Percentiles rank a stretch among this genome's conserved stretches.
Conservation (phyloP, 2,113 vertebrate genomes). For the Elachura formosa region DNA sequence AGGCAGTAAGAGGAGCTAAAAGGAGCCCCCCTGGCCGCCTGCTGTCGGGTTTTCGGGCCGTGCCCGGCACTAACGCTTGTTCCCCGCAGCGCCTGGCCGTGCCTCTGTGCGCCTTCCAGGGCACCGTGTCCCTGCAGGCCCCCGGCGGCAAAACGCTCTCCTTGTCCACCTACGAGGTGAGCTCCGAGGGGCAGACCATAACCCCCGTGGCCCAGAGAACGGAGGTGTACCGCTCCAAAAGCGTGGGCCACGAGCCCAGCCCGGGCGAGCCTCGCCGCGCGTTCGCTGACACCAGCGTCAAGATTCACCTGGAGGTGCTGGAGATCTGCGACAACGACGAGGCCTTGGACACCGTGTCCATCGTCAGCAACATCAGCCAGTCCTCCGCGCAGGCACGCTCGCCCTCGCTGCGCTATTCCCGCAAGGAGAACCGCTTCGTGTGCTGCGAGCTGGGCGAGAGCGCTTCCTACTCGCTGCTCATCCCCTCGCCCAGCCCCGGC, state of each 20-base stretch:
- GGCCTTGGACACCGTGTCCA: constrained; percentile 95
- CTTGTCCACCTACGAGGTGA: constrained; percentile 95
- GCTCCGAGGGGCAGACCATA: constrained; percentile 89
- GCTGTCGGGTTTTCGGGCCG: neutral
- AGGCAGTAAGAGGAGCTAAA: neutral
- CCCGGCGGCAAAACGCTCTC: constrained; percentile 93
- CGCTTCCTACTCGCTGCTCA: constrained; percentile 92
- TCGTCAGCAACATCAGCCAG: constrained; percentile 97
- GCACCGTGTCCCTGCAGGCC: constrained; percentile 91
- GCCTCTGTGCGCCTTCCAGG: constrained; percentile 93
- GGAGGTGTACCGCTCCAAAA: constrained; percentile 95
- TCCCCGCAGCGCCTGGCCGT: constrained; percentile 82
- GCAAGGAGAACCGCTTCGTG: constrained; percentile 93
- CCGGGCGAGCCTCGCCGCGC: constrained; percentile 73
- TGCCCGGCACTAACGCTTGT: neutral
- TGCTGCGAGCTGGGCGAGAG: constrained; percentile 93
- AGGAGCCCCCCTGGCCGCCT: no score
- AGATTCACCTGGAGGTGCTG: constrained; percentile 94
- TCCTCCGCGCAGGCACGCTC: constrained; percentile 90
- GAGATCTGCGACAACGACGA: constrained; percentile 95
- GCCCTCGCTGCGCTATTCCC: constrained; percentile 90
- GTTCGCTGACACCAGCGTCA: constrained; percentile 87
- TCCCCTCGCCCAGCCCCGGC: constrained; percentile 83
- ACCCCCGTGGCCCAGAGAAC: constrained; percentile 84
- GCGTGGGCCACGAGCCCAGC: constrained; percentile 91